These are phyloP conservation scores for Spongilla lacustris DNA, from an alignment of 37 sponge, comb jelly and placozoan species.

Conservation along the genomic window DNA sequence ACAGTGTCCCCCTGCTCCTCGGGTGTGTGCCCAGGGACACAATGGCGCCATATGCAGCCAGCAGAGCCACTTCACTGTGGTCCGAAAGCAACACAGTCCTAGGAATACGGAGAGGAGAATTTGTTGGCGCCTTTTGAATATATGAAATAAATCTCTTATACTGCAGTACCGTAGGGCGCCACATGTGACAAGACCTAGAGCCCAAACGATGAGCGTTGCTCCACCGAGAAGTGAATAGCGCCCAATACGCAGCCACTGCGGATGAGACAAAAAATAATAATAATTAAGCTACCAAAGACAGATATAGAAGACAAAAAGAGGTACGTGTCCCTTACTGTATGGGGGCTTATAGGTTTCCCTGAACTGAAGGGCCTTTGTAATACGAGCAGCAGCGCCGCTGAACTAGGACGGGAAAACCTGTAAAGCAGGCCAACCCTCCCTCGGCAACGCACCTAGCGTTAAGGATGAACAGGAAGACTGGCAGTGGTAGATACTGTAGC, in stretches of 20 bases:
- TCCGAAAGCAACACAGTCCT: constrained; percentile 87
- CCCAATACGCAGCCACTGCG: constrained; percentile 66
- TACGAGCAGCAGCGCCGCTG: constrained; percentile 24
- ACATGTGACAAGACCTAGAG: constrained; percentile 76
- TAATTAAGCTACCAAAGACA: neutral
- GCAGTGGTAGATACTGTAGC: constrained; percentile 59
- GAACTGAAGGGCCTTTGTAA: constrained; percentile 78
- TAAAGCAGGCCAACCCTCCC: neutral
- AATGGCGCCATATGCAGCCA: constrained; percentile 64
- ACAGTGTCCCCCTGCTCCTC: constrained; percentile 76
- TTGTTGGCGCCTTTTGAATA: neutral
- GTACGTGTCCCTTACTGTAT: constrained; percentile 24
- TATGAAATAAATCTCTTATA: neutral
- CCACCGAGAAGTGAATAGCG: constrained; percentile 62
- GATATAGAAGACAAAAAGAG: neutral
- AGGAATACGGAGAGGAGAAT: neutral
- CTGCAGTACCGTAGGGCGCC: constrained; percentile 73
- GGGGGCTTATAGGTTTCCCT: constrained; percentile 65
- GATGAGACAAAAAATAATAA: neutral
- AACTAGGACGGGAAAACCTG: constrained; percentile 2
- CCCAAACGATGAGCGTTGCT: constrained; percentile 67
- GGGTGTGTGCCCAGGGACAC: constrained; percentile 22
- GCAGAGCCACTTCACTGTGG: constrained; percentile 81
- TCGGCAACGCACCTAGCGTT: constrained; percentile 45
- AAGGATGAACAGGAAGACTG: constrained; percentile 59